Evolutionary conservation across 2,888 invertebrate species (phyloP).

Genomic region (Cyclophora punctaria): DNA sequence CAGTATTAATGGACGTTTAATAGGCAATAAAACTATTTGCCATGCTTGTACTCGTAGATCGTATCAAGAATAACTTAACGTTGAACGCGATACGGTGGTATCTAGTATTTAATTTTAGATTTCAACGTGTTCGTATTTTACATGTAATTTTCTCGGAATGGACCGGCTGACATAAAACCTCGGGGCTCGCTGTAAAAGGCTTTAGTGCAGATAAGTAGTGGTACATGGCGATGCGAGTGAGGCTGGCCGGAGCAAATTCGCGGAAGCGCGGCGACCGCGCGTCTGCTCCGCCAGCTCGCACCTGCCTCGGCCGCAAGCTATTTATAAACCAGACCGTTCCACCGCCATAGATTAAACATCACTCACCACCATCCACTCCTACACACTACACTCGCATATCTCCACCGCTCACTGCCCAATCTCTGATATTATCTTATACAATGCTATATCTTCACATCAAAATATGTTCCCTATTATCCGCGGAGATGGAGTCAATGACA

Average conservation of each 20-base stretch:
- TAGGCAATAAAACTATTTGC: constrained; percentile 5
- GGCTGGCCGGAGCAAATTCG: constrained; percentile 38
- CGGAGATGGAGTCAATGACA: constrained; percentile 4
- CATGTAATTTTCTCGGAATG: constrained; percentile 13
- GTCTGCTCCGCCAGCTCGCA: constrained; percentile 51
- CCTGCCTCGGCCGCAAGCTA: constrained; percentile 60
- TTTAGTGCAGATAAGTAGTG: constrained; percentile 10
- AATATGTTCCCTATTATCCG: constrained; percentile 7
- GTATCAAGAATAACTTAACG: constrained; percentile 6
- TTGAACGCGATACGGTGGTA: neutral
- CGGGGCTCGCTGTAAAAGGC: constrained; percentile 14
- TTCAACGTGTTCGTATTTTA: constrained; percentile 11
- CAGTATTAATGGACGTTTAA: constrained; percentile 1
- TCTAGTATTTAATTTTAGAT: constrained; percentile 11
- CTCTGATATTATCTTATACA: no score
- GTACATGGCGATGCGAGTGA: constrained; percentile 15
- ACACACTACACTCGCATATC: constrained; percentile 13
- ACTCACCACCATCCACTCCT: constrained; percentile 11
- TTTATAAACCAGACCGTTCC: constrained; percentile 66
- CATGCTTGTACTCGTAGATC: neutral
- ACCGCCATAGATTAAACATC: constrained; percentile 45
- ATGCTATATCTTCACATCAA: constrained; percentile 6
- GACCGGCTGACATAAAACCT: constrained; percentile 14
- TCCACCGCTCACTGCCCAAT: neutral
- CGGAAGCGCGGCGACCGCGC: constrained; percentile 66